Conservation (phyloP, 2,797 vertebrate species). For the Cuculus canorus region DNA sequence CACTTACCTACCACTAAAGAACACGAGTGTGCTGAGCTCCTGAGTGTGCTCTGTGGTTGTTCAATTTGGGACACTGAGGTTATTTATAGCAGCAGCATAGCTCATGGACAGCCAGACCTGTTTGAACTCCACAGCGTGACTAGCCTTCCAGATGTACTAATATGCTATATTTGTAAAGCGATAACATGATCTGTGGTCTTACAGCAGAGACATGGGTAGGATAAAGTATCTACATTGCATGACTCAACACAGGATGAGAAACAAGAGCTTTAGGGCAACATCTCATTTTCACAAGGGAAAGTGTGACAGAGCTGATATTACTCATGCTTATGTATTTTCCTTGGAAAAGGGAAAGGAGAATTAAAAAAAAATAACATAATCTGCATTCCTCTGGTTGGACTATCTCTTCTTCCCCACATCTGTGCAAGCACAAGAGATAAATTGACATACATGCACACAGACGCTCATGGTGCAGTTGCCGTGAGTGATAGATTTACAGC, state of each 20-base stretch:
- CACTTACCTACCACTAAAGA: conserved; percentile 67
- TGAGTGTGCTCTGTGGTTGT: neutral
- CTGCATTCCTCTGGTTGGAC: neutral
- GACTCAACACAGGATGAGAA: conserved; percentile 68
- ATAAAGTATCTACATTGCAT: conserved; percentile 73
- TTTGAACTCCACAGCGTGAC: conserved; percentile 61
- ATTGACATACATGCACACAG: accelerated
- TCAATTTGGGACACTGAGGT: neutral
- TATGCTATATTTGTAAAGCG: conserved; percentile 83
- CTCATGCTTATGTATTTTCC: neutral
- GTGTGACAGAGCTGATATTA: neutral
- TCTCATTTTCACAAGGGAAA: conserved; percentile 29
- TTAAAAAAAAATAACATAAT: neutral
- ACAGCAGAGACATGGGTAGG: conserved; percentile 61
- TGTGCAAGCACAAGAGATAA: neutral
- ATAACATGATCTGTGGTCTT: conserved; percentile 77
- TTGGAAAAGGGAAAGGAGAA: neutral
- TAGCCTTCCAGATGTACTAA: conserved; percentile 74
- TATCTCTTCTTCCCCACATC: accelerated
- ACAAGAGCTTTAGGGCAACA: conserved; percentile 28
- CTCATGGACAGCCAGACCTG: conserved; percentile 41
- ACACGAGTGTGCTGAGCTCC: conserved; percentile 22
- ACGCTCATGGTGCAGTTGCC: neutral
- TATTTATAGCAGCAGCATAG: conserved; percentile 72
- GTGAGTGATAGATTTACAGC: neutral